Evolutionary conservation across 2,888 invertebrate species (phyloP), one percentile per base, ranked within the genome.

Genomic region (Drosophila percnosoma): DNA sequence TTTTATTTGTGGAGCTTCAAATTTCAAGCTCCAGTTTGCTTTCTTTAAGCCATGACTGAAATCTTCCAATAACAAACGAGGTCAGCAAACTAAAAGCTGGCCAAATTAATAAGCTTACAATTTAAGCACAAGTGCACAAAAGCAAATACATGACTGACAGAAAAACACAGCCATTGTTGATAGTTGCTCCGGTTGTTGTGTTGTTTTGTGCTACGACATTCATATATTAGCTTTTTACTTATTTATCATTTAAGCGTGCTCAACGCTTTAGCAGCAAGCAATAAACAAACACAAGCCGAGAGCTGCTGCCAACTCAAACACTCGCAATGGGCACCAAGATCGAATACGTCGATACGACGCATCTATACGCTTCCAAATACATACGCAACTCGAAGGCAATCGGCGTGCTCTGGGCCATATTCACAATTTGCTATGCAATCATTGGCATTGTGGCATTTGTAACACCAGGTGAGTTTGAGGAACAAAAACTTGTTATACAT

Each of bases 371-470:
- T 78, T 97, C 97, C 73, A 97, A 97, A 94, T 98, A 98, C 92
- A 97, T 97, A 82, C 95, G 97, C 86, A 97, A 98, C 94, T 97
- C 97, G 82, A 97, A 97, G 94, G 99, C 99, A 58, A 98, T 99
- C 78, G 98, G 98, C 60, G 98, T 99, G 73, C 95, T 99, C 83
- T 99, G 99, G 99, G 99, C 97, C 75, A 97, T 99, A 92, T 99
- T 99, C 94, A 98, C 98, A 82, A 97, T 99, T 92, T 99, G 99
- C 94, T 99, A 98, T 93, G 98, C 98, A 78, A 98, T 99, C 91
- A 98, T 99, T 91, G 96, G 97, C 90, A 96, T 98, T 83, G 98
- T 99, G 38, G 97, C 98, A 6, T 98, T 99, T 93, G 96, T 99
- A 68, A 99, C 99, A 75, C 98, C 98, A 83, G 93, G 93, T 93